A percentile compares a stretch with the other conserved stretches of the same genome.
Conservation (phyloP, 2,797 vertebrate genomes). For the Podargus strigoides region DNA sequence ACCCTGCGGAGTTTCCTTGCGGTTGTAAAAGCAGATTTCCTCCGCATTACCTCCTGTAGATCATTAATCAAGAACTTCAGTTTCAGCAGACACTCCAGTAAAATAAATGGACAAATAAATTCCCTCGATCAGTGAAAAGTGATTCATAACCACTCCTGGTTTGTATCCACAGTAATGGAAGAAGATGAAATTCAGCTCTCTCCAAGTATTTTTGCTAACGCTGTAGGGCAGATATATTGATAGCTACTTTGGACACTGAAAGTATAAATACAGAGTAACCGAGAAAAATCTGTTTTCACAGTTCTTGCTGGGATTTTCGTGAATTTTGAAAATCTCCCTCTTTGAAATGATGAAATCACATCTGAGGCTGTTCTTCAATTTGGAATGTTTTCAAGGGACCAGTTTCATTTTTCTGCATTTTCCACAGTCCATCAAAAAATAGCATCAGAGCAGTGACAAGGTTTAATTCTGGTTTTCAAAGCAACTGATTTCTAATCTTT, state of each 20-base stretch:
- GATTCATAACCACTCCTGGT: conserved; percentile 60
- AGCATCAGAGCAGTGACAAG: background rate
- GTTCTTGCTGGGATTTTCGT: background rate
- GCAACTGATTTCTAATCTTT: background rate
- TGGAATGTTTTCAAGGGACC: background rate
- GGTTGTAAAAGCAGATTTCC: background rate
- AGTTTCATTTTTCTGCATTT: background rate
- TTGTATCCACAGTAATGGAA: conserved; percentile 28
- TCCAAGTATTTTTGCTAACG: background rate
- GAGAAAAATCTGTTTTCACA: background rate
- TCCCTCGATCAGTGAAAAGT: conserved; percentile 51
- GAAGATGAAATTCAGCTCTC: conserved; percentile 54
- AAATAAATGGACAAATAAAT: conserved; percentile 62
- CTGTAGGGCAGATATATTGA: background rate
- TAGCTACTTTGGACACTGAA: background rate
- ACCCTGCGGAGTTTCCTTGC: background rate
- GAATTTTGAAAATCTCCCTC: background rate
- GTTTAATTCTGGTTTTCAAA: background rate
- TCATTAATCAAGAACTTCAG: conserved; percentile 45
- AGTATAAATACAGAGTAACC: background rate
- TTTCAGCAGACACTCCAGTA: conserved; percentile 22
- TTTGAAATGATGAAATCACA: background rate
- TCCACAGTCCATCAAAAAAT: background rate
- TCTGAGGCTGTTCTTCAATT: background rate
- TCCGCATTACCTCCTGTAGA: background rate